Evolutionary conservation across 2,113 vertebrate species (phyloP).

Genomic region (Paraplagusia blochii): DNA sequence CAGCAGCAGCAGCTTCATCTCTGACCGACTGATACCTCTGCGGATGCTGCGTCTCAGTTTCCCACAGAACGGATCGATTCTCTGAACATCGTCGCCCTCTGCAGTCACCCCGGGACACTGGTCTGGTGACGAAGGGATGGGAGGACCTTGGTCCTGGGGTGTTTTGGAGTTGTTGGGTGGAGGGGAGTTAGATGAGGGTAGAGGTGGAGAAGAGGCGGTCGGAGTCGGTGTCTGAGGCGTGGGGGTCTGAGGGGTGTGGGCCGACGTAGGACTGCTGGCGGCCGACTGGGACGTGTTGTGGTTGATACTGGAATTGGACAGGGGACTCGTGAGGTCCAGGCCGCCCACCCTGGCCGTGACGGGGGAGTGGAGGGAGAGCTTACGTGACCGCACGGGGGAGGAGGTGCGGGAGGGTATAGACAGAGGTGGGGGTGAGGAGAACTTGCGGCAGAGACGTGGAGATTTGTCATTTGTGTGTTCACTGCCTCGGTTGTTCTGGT

Average conservation of each 20-base stretch:
- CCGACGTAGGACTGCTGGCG: constrained; percentile 79
- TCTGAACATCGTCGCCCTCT: constrained; percentile 81
- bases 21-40: constrained; percentile 76
- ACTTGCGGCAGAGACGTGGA: constrained; percentile 92
- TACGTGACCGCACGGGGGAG: constrained; percentile 88
- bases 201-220: constrained; percentile 72
- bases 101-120: constrained; percentile 79
- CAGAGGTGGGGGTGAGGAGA: constrained; percentile 92
- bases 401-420: constrained; percentile 87
- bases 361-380: constrained; percentile 91
- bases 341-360: constrained; percentile 82
- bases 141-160: constrained; percentile 79
- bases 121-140: constrained; percentile 80
- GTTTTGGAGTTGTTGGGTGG: constrained; percentile 78
- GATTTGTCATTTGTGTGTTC: constrained; percentile 87
- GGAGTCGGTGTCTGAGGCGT: constrained; percentile 71
- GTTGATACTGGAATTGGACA: constrained; percentile 68
- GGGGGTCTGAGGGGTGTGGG: constrained; percentile 76
- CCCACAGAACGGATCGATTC: constrained; percentile 84
- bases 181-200: constrained; percentile 77
- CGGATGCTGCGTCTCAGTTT: constrained; percentile 89
- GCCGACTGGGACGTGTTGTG: constrained; percentile 81
- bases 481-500: constrained; percentile 83
- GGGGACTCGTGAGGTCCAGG: constrained; percentile 82
- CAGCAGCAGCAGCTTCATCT: neutral